These are phyloP conservation scores for Colinus virginianus DNA, from an alignment of 2,113 vertebrate genomes.

Conservation along the genomic window DNA sequence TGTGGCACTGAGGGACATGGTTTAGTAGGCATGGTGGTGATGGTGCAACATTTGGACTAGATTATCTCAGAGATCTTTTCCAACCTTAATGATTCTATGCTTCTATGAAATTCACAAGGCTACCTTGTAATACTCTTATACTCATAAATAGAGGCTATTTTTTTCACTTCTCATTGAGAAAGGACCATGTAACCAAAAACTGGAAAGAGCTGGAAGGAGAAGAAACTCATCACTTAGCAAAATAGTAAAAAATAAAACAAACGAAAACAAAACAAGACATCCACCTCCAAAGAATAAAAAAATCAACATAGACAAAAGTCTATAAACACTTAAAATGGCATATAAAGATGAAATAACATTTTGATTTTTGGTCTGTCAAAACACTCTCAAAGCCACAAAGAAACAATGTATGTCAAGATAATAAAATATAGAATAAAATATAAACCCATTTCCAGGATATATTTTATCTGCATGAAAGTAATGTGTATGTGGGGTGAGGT, in stretches of 20 bases:
- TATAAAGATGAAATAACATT: neutral
- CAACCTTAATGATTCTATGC: too few relatives aligned
- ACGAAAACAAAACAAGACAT: neutral
- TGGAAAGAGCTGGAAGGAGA: neutral
- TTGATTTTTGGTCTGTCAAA: neutral
- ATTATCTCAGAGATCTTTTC: too few relatives aligned
- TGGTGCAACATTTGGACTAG: too few relatives aligned
- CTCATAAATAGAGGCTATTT: neutral
- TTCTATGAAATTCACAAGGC: neutral
- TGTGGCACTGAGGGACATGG: too few relatives aligned
- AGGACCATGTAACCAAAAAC: neutral
- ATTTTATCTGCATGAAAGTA: neutral
- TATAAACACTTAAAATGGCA: neutral
- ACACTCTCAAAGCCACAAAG: neutral
- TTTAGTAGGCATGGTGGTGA: too few relatives aligned
- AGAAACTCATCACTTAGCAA: fast-evolving
- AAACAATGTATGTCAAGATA: neutral
- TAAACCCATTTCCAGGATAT: neutral
- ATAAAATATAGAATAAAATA: neutral
- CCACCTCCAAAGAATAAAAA: neutral
- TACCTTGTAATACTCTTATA: neutral
- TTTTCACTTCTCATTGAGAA: fast-evolving
- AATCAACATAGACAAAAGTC: neutral
- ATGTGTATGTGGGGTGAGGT: neutral
- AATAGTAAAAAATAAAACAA: neutral